These are phyloP conservation scores for Tupiocoris notatus DNA, from an alignment of 2,888 invertebrate genomes.

Conservation along the genomic window DNA sequence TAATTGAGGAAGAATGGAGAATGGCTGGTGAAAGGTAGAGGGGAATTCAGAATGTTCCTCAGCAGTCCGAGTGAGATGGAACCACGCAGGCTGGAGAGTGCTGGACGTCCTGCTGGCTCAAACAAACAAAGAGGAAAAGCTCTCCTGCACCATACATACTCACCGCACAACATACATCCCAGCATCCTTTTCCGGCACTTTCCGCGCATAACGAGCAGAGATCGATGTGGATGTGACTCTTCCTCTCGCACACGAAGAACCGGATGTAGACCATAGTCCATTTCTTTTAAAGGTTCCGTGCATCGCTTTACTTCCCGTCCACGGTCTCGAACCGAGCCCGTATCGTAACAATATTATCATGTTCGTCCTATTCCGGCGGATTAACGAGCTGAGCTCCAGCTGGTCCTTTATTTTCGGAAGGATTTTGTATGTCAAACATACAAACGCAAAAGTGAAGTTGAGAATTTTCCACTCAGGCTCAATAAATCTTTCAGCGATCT, in stretches of 20 bases:
- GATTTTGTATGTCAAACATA: too few relatives aligned
- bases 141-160: not conserved
- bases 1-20: conserved; percentile 11
- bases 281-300: not conserved
- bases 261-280: not conserved
- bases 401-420: too few relatives aligned
- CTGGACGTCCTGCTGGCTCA: conserved; percentile 1
- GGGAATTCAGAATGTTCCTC: not conserved
- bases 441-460: too few relatives aligned
- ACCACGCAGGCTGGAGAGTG: conserved; percentile 6
- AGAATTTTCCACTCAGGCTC: too few relatives aligned
- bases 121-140: not conserved
- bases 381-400: too few relatives aligned
- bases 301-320: too few relatives aligned
- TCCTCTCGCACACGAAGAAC: not conserved
- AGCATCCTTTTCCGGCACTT: not conserved
- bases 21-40: not conserved
- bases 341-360: too few relatives aligned
- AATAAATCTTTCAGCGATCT: too few relatives aligned
- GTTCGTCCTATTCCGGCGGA: too few relatives aligned
- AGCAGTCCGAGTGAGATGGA: not conserved
- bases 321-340: too few relatives aligned
- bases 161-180: not conserved
- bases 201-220: not conserved
- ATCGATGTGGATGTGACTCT: not conserved